Evolutionary conservation across 2,113 vertebrate species (phyloP), one percentile per base, ranked within the genome.

Genomic region (Gobiocypris rarus): DNA sequence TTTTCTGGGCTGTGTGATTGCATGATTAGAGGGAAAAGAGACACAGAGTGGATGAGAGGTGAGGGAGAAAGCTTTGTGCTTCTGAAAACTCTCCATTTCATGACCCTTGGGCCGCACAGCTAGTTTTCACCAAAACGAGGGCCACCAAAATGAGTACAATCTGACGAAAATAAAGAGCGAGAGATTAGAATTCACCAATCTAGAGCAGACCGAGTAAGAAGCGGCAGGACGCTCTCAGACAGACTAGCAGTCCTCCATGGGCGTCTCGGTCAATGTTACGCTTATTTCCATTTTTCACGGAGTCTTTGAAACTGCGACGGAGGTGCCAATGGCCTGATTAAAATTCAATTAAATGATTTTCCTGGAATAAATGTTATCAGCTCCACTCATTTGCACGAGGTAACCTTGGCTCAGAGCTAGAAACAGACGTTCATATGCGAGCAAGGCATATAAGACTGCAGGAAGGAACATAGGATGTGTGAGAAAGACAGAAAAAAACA

Each of bases 291-390:
- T 50, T 75, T 75, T 52, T 75, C 73, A 77, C 50, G 11, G 31
- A 77, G 75, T 31, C 75, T 77, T 59, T 77, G 75, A 59, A 56
- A 77, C 52, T 59, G 73, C 73, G 15, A 75, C 26, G 28, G 48
- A 75, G 73, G 73, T 75, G 43, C 48, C 73, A 75, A 54, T 75
- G 73, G 73, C 73, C 73, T 75, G 73, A 91, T 92, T 93, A 91
- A 93, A 93, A 93, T 93, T 94, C 90, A 93, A 93, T 93, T 90
- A 92, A 93, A 89, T 80, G 88, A 91, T 93, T 93, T 91, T 93
- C 88, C 86, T 85, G 34, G 61, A 85, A 87, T 83, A 89, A 89
- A 87, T 86, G 88, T 91, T 92, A 93, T 93, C 91, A 86, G 86
- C 83, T 4, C 84, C 31, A 81, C 92, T 93, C 89, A 93, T 93